Evolutionary conservation across 2,113 vertebrate species (phyloP), one percentile per base, ranked within the genome.

Genomic region (Phaethon lepturus): DNA sequence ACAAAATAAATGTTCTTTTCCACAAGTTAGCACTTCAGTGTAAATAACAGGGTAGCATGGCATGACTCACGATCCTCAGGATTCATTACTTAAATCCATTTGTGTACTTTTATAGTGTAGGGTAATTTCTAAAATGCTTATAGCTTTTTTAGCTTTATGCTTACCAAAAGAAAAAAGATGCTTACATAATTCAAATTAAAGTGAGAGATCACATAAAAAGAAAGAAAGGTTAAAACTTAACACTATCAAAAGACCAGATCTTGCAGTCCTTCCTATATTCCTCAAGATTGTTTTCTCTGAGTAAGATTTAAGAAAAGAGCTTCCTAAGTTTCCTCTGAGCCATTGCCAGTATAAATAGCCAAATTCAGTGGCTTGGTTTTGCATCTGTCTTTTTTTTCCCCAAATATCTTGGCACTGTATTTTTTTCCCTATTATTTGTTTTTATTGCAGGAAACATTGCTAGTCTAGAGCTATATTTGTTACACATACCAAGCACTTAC

Each of bases 31-130:
- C 25, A 87, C 59, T 69, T 90, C n/a, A 22, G 25, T 69, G 81
- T 90, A 95, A 96, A 94, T 88, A 95, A 47, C 69, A 87, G 73
- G 66, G 80, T 79, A 90, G 45, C n/a, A 50, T 59, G 53, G 38
- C 31, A 88, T 95, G 93, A 96, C 69, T 96, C 86, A 93, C 2
- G 4, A 52, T 44, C 76, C 49, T 92, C 45, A 69, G 52, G 40
- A 94, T 78, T 74, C 86, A 84, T 84, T 89, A 78, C 75, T 80
- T 80, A 77, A 81, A 89, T 75, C 47, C 29, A 78, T 93, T 97
- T 69, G 35, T 76, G 45, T 88, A 42, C 38, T 88, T 87, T 40
- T 56, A 79, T 53, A 91, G 33, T 66, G 38, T n/a, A 85, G 18
- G 25, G 15, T 63, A 55, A 93, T 86, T 96, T 96, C 66, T 88